Conservation (phyloP, 2,888 invertebrate genomes). For the Dioctria rufipes region DNA sequence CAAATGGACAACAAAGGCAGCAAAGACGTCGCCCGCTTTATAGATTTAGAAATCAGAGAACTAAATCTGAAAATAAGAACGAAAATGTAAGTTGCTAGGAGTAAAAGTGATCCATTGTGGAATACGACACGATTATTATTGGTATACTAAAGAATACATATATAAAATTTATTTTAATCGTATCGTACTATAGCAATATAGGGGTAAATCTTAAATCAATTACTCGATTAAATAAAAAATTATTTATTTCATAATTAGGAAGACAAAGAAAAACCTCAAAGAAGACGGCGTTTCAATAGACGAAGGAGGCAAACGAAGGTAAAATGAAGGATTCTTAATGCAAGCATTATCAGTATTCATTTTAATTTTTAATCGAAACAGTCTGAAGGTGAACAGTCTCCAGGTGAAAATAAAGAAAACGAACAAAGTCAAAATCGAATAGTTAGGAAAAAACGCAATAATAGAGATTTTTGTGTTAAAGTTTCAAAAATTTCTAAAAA, state of each 20-base stretch:
- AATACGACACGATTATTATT: too few species aligned
- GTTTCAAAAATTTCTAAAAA: slow-evolving; percentile 82
- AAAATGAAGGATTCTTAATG: background rate
- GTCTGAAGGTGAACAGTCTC: slow-evolving; percentile 70
- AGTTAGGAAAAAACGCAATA: slow-evolving; percentile 54
- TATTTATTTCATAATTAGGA: slow-evolving; percentile 40
- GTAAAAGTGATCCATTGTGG: too few species aligned
- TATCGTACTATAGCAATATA: background rate
- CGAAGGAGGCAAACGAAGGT: slow-evolving; percentile 67
- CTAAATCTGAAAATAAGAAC: slow-evolving; percentile 67
- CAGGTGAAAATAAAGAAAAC: slow-evolving; percentile 66
- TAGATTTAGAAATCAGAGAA: slow-evolving; percentile 61
- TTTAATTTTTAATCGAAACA: slow-evolving; percentile 55
- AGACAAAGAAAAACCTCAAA: slow-evolving; percentile 54
- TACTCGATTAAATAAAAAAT: background rate
- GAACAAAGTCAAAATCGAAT: slow-evolving; percentile 22
- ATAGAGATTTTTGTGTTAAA: slow-evolving; percentile 70
- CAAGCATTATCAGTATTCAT: background rate
- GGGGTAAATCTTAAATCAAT: background rate
- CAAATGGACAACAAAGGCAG: slow-evolving; percentile 72
- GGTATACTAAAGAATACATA: too few species aligned
- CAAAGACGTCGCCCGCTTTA: slow-evolving; percentile 70
- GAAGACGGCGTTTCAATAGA: slow-evolving; percentile 20
- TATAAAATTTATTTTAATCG: too few species aligned
- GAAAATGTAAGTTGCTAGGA: slow-evolving; percentile 63